Evolutionary conservation across 2,797 vertebrate genomes (phyloP).

Genomic region (Brotula barbata): DNA sequence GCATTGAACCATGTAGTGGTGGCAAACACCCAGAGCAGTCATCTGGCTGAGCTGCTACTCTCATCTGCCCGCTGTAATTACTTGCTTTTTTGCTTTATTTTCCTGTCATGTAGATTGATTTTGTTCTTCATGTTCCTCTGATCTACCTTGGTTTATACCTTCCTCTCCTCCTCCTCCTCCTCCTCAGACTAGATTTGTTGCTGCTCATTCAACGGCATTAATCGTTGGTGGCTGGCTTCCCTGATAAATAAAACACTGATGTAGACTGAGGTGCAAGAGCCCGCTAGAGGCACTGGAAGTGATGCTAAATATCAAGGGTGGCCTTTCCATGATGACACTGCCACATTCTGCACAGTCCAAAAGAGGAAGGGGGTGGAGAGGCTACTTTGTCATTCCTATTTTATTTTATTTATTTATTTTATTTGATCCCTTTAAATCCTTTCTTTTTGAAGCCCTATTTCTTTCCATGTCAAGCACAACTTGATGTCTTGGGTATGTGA

Average conservation of each 20-base stretch:
- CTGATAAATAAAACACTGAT: conserved; percentile 47
- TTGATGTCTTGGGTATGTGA: conserved; percentile 16
- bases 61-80: conserved; percentile 37
- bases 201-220: conserved; percentile 34
- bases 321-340: conserved; percentile 61
- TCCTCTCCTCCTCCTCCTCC: conserved; percentile 8
- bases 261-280: conserved; percentile 51
- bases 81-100: conserved; percentile 35
- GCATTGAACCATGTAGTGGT: conserved; percentile 15
- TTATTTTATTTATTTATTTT: too few relatives aligned
- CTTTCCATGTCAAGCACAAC: conserved; percentile 30
- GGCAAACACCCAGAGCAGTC: conserved; percentile 18
- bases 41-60: conserved; percentile 27
- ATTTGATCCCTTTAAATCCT: too few relatives aligned
- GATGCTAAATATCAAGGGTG: conserved; percentile 63
- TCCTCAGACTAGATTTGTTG: conserved; percentile 29
- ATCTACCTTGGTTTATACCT: conserved; percentile 14
- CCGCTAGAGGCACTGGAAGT: conserved; percentile 23
- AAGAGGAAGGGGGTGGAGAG: conserved; percentile 21
- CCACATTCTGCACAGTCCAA: too few relatives aligned
- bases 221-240: conserved; percentile 54
- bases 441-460: conserved; percentile 24
- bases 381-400: conserved; percentile 18
- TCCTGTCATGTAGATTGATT: conserved; percentile 16
- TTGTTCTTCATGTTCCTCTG: conserved; percentile 6